These are phyloP conservation scores for Mixornis gularis DNA, from an alignment of 2,113 vertebrate genomes.

Conservation along the genomic window DNA sequence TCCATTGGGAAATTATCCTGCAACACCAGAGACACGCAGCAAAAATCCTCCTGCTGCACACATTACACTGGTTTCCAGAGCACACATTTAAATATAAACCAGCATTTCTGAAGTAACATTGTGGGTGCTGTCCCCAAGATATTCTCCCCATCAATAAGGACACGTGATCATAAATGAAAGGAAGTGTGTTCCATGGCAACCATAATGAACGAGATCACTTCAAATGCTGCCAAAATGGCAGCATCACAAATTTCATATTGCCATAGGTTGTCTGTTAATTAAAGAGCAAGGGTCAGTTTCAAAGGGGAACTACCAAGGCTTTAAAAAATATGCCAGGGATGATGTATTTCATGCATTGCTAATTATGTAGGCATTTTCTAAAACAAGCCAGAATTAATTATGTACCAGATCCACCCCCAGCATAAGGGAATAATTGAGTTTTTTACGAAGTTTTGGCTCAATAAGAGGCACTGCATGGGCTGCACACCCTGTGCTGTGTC, in stretches of 20 bases:
- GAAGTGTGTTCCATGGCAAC: background rate
- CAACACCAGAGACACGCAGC: background rate
- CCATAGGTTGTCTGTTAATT: slow-evolving; percentile 30
- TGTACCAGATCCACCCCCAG: background rate
- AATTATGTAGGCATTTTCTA: slow-evolving; percentile 29
- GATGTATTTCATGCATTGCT: background rate
- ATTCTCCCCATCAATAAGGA: background rate
- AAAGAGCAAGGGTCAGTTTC: slow-evolving; percentile 43
- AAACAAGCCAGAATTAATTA: slow-evolving; percentile 33
- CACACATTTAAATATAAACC: background rate
- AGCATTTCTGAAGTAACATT: background rate
- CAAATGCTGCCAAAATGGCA: slow-evolving; percentile 43
- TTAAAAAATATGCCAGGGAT: slow-evolving; percentile 14
- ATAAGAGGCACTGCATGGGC: background rate
- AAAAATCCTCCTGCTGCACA: background rate
- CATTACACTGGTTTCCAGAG: background rate
- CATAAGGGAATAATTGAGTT: slow-evolving; percentile 18
- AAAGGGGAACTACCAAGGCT: slow-evolving; percentile 22
- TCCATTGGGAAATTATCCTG: background rate
- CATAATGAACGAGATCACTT: background rate
- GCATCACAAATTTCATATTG: slow-evolving; percentile 23
- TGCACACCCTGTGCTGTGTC: background rate
- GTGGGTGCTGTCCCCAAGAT: slow-evolving; percentile 28
- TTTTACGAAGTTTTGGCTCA: background rate
- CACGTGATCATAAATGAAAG: slow-evolving; percentile 1